A percentile compares a stretch with the other conserved stretches of the same genome.
Conservation (phyloP, 2,797 vertebrate species). For the Anableps anableps region DNA sequence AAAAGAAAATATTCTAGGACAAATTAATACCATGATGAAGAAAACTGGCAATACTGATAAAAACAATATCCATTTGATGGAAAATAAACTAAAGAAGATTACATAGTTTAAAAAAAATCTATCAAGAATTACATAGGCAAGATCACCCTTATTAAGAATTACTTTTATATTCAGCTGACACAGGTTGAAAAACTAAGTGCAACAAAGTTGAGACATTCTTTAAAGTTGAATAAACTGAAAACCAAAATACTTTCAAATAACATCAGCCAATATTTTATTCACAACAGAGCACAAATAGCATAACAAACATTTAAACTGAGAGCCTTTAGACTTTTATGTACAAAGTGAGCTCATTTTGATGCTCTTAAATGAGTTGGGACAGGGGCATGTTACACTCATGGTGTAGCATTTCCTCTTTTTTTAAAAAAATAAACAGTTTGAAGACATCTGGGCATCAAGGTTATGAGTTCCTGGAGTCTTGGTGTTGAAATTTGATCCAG, state of each 20-base stretch:
- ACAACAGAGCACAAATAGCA: not conserved
- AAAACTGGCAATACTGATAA: not conserved
- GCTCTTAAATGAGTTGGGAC: no score
- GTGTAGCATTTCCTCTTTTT: not conserved
- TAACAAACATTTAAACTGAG: not conserved
- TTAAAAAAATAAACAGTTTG: not conserved
- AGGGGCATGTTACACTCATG: no score
- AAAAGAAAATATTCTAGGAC: not conserved
- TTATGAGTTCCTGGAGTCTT: no score
- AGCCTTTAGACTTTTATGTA: not conserved
- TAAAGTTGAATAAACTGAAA: not conserved
- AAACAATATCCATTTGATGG: not conserved
- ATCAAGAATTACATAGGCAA: no score
- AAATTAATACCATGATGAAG: not conserved
- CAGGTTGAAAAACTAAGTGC: no score
- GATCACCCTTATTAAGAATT: not conserved
- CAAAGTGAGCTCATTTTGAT: not conserved
- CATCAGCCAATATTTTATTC: not conserved
- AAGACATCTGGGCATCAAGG: no score
- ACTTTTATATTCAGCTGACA: not conserved
- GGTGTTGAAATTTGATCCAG: no score
- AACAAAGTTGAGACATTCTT: not conserved
- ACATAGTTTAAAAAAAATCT: not conserved
- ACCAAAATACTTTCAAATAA: not conserved
- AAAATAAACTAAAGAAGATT: not conserved